Evolutionary conservation across 2,888 invertebrate genomes (phyloP).

Genomic region (Isoperla grammatica): DNA sequence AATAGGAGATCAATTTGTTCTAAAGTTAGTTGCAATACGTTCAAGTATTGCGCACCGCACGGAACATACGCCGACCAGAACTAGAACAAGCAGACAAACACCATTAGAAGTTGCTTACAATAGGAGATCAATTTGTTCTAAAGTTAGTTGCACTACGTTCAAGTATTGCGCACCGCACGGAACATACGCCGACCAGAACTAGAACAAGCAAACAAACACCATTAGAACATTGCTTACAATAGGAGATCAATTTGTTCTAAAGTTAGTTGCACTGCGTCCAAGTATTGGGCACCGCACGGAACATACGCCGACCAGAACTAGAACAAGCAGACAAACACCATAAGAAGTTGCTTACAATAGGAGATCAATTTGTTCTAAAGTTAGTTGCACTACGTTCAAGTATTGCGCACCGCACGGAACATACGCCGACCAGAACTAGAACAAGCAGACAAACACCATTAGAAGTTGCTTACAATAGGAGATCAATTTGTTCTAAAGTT

Average conservation of each 20-base stretch:
- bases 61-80: slow-evolving; percentile 88
- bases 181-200: slow-evolving; percentile 82
- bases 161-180: slow-evolving; percentile 78
- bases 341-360: no score
- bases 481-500: slow-evolving; percentile 81
- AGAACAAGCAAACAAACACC: slow-evolving; percentile 19
- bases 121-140: slow-evolving; percentile 84
- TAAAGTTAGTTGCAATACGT: slow-evolving; percentile 76
- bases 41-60: slow-evolving; percentile 74
- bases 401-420: slow-evolving; percentile 80
- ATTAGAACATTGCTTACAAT: no score
- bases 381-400: slow-evolving; percentile 76
- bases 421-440: slow-evolving; percentile 74
- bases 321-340: slow-evolving; percentile 17
- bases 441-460: slow-evolving; percentile 17
- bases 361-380: slow-evolving; percentile 81
- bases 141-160: slow-evolving; percentile 76
- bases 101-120: no score
- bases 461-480: no score
- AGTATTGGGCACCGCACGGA: slow-evolving; percentile 75
- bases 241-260: slow-evolving; percentile 82
- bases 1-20: slow-evolving; percentile 85
- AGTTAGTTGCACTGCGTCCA: slow-evolving; percentile 78
- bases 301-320: slow-evolving; percentile 81
- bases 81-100: slow-evolving; percentile 24